A percentile compares a stretch with the other conserved stretches of the same genome.
Evolutionary conservation across 2,113 vertebrate species (phyloP).

Genomic region (Gavia stellata): DNA sequence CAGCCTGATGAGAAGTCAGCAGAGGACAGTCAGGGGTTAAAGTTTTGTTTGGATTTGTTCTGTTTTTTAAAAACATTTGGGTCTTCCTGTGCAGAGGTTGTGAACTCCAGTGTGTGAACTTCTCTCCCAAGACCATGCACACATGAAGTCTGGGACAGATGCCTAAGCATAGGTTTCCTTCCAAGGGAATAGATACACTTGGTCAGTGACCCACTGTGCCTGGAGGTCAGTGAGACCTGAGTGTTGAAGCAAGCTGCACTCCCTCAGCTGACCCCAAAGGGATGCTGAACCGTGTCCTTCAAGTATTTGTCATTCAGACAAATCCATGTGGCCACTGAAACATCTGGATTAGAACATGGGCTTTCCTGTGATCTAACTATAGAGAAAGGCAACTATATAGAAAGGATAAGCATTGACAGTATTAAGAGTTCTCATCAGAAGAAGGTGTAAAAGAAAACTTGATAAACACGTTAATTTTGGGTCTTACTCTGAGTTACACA

Average conservation of each 20-base stretch:
- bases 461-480: not conserved
- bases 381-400: not conserved
- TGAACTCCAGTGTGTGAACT: not conserved
- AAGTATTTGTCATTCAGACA: not conserved
- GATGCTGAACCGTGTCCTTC: not conserved
- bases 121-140: not conserved
- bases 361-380: not conserved
- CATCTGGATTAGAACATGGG: not conserved
- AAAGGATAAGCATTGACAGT: not conserved
- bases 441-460: not conserved
- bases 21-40: not conserved
- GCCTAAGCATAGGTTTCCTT: not conserved
- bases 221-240: not conserved
- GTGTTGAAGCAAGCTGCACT: not conserved
- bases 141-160: not conserved
- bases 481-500: not conserved
- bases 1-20: not conserved
- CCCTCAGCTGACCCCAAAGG: not conserved
- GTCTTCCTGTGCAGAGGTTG: not conserved
- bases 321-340: not conserved
- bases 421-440: not conserved
- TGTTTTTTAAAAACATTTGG: not conserved
- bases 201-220: not conserved
- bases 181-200: not conserved
- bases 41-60: not conserved